Conservation (phyloP, 1,140 invertebrate genomes). For the Danaus melanippus region DNA sequence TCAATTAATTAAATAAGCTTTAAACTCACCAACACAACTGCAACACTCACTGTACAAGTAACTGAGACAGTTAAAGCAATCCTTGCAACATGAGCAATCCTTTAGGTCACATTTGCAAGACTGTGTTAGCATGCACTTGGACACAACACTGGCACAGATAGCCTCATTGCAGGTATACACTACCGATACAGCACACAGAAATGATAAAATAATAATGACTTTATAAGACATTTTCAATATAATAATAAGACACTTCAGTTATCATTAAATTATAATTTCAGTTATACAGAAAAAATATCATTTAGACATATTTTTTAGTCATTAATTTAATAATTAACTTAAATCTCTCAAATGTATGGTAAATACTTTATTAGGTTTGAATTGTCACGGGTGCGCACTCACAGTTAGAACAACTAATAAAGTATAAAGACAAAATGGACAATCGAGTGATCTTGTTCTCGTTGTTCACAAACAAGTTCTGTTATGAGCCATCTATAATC, state of each 20-base stretch:
- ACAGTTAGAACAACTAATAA: too few species aligned
- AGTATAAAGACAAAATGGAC: too few species aligned
- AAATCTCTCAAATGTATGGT: too few species aligned
- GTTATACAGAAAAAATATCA: too few species aligned
- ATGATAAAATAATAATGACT: slow-evolving; percentile 37
- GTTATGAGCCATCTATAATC: too few species aligned
- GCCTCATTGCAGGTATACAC: slow-evolving; percentile 84
- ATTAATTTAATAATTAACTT: too few species aligned
- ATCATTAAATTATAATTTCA: not conserved
- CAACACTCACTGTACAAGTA: slow-evolving; percentile 94
- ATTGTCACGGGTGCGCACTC: too few species aligned
- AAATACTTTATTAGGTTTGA: too few species aligned
- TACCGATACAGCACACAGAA: slow-evolving; percentile 49
- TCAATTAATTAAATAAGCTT: slow-evolving; percentile 1
- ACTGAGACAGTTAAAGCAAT: slow-evolving; percentile 91
- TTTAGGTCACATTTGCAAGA: slow-evolving; percentile 95
- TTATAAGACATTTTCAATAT: slow-evolving; percentile 39
- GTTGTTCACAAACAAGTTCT: too few species aligned
- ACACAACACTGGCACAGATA: slow-evolving; percentile 93
- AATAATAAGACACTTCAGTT: not conserved
- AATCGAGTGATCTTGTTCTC: too few species aligned
- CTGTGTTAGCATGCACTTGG: slow-evolving; percentile 95
- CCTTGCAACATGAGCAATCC: slow-evolving; percentile 93
- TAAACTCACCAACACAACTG: slow-evolving; percentile 90
- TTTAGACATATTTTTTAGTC: too few species aligned